Base-by-base conservation (phyloP, 2,888 invertebrate genomes). In the Epiblema foenella region DNA sequence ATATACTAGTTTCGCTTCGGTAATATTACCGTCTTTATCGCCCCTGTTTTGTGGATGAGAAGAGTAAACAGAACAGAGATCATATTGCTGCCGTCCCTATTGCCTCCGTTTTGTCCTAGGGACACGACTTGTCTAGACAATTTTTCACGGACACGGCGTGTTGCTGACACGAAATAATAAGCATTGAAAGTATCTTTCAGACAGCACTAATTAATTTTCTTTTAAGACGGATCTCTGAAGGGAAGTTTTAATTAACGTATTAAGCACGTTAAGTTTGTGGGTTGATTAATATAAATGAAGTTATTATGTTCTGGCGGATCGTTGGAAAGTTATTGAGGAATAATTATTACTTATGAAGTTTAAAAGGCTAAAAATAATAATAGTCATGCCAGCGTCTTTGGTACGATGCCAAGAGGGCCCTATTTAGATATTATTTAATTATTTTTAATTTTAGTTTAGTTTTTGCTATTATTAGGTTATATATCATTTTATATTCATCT, bases 71-170 rank as follows among this genome's bases (percentile, higher is more conserved):
- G 33, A 8, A 7, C 33, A 33, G 33, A 33, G 8, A 33, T 33
- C 9, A 33, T 33, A 33, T 5, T 33, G 33, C 9, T 33, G 9
- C 18, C 18, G 8, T 63, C 33, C 18, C 51, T 51, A 11, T 37
- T 18, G 15, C 33, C 0, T 18, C 8, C 12, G 1, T 37, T 18
- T 18, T 52, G 8, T 18, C 15, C n/a, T n/a, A n/a, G n/a, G n/a
- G 39, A 39, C 39, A 46, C 24, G 42, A 29, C 29, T 54, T n/a
- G 58, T 9, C n/a, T 46, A 62, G 56, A 56, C 54, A 39, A 72
- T 74, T 74, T 69, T 68, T 75, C 73, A 75, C 54, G 64, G 56
- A 39, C 58, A 39, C 65, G 73, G 51, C 62, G 65, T 75, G 75
- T 10, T 73, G 37, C 65, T 64, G 72, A 75, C 73, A 29, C 66